Base-by-base conservation (phyloP, 2,888 invertebrate genomes). In the Therioaphis trifolii region DNA sequence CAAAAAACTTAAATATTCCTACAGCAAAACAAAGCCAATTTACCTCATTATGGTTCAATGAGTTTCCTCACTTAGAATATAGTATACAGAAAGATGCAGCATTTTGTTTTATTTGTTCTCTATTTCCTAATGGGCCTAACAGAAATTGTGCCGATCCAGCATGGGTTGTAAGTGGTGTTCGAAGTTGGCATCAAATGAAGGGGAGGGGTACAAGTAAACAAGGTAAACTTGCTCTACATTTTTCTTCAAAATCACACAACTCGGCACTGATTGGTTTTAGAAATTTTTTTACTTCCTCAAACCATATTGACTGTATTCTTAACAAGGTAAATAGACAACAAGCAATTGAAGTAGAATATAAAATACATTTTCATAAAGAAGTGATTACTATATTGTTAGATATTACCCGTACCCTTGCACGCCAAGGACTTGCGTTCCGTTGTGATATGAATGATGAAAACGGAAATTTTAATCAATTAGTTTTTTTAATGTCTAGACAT, bases 291-390 rank as follows among this genome's bases (percentile, higher is more conserved):
- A 61, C 24, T 61, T 27, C 24, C 14, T 61, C 61, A 27, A 61
- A 61, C 27, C 24, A 21, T 61, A 27, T 61, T 27, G 24, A 61
- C 14, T 61, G 27, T 5, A 27, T 61, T 61, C 61, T 61, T 27
- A 61, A 61, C 14, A 61, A 61, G 27, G 61, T 61, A 27, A 61
- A 61, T 61, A 61, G 27, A 61, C 61, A 61, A 61, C 61, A 61
- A 61, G 27, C 61, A 61, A 61, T 61, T 61, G 61, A 61, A 61
- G 27, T 61, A 61, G 61, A 61, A 61, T 0, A 61, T 61, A 24
- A 61, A 61, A 61, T 61, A 61, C 24, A 61, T 61, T 27, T 27
- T 61, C 61, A 61, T 61, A 61, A 27, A 61, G 61, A 61, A 61
- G 61, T 61, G 24, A 61, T 61, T 27, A 61, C 61, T 61, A 61